A percentile compares a stretch with the other conserved stretches of the same genome.
Evolutionary conservation across 1,140 invertebrate species (phyloP).

Genomic region (Melipona quadrifasciata): DNA sequence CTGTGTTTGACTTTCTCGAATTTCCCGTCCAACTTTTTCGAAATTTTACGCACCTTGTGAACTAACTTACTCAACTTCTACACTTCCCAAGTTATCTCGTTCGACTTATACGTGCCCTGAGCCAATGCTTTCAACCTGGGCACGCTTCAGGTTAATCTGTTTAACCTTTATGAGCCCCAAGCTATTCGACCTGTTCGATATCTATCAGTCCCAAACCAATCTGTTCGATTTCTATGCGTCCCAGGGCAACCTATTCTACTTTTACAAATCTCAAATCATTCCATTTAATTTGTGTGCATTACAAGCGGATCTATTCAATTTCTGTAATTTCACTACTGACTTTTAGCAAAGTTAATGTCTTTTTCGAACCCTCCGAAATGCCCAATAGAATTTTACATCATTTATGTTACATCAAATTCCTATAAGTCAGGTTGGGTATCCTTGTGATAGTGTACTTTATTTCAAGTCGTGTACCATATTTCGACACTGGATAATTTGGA

Average conservation of each 20-base stretch:
- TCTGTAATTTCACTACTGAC: neutral
- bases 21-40: too few relatives aligned
- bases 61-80: neutral
- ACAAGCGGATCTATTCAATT: neutral
- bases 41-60: neutral
- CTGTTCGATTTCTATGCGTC: neutral
- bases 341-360: neutral
- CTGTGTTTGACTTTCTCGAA: too few relatives aligned
- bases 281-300: neutral
- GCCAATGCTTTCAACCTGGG: neutral
- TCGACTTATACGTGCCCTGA: neutral
- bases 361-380: neutral
- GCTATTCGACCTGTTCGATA: neutral
- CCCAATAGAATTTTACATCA: too few relatives aligned
- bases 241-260: neutral
- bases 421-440: too few relatives aligned
- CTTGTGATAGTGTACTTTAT: too few relatives aligned
- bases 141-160: neutral
- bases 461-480: too few relatives aligned
- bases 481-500: too few relatives aligned
- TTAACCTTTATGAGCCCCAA: neutral
- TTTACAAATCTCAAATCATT: neutral
- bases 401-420: too few relatives aligned
- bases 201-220: slow-evolving; percentile 1
- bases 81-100: neutral